Evolutionary conservation across 2,113 vertebrate species (phyloP), one percentile per base, ranked within the genome.

Genomic region (Amazona vittata): DNA sequence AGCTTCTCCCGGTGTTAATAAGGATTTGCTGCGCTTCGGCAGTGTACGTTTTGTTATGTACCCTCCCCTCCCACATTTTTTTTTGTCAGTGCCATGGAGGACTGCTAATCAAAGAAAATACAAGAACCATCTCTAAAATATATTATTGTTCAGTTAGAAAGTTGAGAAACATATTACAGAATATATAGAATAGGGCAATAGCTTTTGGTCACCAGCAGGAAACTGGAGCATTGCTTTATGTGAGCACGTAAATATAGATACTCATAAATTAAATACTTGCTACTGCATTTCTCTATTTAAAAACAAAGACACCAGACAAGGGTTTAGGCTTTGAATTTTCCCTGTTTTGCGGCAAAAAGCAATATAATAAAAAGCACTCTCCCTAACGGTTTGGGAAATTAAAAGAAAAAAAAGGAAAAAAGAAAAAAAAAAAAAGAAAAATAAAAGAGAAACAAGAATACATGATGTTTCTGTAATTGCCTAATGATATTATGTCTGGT

Each of bases 11-110:
- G 41, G 4, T 19, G 14, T 28, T 77, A 85, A 47, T 13, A 69
- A 33, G 67, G 78, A 65, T 41, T 60, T n/a, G 15, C 41, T 83
- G 35, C 6, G 47, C 63, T 76, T 87, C 33, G 85, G 52, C 63
- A 89, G 37, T 11, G 3, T 62, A 22, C 15, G 9, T 19, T 63
- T 46, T 39, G 5, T 67, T n/a, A 22, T 22, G 33, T 35, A 35
- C 33, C 10, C 14, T 9, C 2, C 4, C 4, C 6, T 14, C 6
- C 1, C 2, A 15, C 33, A 7, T 15, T 7, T 33, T 25, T 22
- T 35, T 43, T 19, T 9, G 62, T 67, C 12, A 43, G 6, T 59
- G 37, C 12, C 39, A 18, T 4, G 15, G 6, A 83, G 33, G 18
- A 79, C 33, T 73, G 41, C 10, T 69, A 68, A 82, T 39, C 24